Percentiles rank a stretch among this genome's conserved stretches.
phyloP scores from a whole-genome alignment of 2,797 vertebrate species.

The Ctenosaura bakeri region DNA sequence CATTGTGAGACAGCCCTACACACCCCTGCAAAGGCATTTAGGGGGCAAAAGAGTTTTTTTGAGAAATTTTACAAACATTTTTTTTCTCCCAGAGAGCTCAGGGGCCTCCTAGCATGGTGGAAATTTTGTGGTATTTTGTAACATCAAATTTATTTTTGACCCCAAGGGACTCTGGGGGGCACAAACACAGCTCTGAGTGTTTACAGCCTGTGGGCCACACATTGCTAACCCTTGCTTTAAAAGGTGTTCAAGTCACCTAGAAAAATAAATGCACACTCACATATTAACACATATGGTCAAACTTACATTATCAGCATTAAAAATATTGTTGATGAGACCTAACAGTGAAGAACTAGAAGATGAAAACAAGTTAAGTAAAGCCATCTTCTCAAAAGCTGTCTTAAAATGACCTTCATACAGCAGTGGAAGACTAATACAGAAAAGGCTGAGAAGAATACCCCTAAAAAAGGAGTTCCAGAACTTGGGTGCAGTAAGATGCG shows the following conservation, averaged over 20 bases:
- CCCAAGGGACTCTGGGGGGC: too few relatives aligned
- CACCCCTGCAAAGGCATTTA: too few relatives aligned
- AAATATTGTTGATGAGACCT: not conserved
- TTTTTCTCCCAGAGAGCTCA: too few relatives aligned
- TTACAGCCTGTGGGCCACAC: too few relatives aligned
- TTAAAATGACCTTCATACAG: not conserved
- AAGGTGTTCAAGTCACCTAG: not conserved
- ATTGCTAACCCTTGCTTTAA: too few relatives aligned
- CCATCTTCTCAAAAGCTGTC: not conserved
- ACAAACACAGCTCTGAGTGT: too few relatives aligned
- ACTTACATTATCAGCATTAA: not conserved
- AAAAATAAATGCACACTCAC: not conserved
- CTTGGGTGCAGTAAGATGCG: not conserved
- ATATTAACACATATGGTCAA: not conserved
- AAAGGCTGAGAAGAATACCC: not conserved
- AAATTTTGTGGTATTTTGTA: too few relatives aligned
- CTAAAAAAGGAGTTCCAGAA: not conserved
- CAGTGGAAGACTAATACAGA: not conserved
- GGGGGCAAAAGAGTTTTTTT: too few relatives aligned
- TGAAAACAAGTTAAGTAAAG: not conserved
- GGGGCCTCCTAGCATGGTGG: too few relatives aligned
- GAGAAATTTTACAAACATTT: too few relatives aligned
- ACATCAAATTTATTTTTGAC: too few relatives aligned
- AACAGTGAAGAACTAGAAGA: not conserved
- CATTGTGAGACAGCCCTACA: too few relatives aligned